Evolutionary conservation across 2,113 vertebrate genomes (phyloP).

Genomic region (Prunella fulvescens): DNA sequence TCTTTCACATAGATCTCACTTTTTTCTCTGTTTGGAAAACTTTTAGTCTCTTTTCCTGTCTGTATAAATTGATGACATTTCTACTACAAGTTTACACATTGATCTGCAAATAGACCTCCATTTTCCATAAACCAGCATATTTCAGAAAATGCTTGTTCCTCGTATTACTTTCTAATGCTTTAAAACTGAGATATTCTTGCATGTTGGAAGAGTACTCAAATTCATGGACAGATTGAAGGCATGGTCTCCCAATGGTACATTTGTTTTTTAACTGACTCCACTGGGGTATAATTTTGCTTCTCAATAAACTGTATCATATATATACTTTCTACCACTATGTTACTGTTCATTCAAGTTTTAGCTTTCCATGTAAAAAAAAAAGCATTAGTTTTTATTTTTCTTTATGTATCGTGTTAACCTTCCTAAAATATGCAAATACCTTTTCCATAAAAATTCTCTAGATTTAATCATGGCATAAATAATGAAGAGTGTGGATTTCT

Average conservation of each 20-base stretch:
- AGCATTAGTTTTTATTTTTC: not conserved
- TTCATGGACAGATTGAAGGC: not conserved
- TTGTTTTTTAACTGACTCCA: not conserved
- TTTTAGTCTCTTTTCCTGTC: not conserved
- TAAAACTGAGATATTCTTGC: not conserved
- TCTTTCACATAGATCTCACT: not conserved
- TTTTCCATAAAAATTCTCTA: not conserved
- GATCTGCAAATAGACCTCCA: not conserved
- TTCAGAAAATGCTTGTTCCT: not conserved
- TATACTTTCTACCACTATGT: not conserved
- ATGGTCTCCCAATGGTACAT: not conserved
- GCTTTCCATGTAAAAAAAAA: not conserved
- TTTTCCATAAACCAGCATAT: not conserved
- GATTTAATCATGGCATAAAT: not conserved
- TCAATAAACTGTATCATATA: rapidly evolving
- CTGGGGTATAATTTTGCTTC: not conserved
- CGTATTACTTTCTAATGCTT: not conserved
- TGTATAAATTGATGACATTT: not conserved
- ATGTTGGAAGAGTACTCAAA: not conserved
- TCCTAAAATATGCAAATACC: not conserved
- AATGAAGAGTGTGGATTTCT: not conserved
- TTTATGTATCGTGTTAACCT: not conserved
- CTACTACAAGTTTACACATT: not conserved
- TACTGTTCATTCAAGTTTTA: not conserved
- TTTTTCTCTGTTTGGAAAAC: not conserved